Conservation (phyloP, 2,113 vertebrate genomes). For the Caretta caretta region DNA sequence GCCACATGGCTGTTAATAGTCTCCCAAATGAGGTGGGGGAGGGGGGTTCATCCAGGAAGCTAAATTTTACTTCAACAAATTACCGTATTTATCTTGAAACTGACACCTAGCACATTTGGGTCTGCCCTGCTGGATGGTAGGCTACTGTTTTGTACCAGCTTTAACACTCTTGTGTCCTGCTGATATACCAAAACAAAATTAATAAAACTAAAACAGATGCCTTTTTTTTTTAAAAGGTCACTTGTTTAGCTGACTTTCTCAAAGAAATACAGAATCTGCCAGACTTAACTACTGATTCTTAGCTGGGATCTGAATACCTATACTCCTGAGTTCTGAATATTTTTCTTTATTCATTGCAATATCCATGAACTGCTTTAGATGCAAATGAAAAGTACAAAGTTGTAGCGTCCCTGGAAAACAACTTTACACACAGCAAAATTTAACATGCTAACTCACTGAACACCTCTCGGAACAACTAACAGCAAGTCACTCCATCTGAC, state of each 20-base stretch:
- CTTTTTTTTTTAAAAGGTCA: background rate
- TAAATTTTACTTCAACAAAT: background rate
- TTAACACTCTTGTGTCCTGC: background rate
- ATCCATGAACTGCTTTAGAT: slow-evolving; percentile 33
- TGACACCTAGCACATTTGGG: background rate
- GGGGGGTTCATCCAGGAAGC: background rate
- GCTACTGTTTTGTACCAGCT: background rate
- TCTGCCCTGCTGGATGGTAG: background rate
- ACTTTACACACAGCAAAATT: background rate
- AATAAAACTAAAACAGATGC: background rate
- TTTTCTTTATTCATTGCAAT: slow-evolving; percentile 13
- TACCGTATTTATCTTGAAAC: slow-evolving; percentile 57
- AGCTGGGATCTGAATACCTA: background rate
- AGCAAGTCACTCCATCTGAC: slow-evolving; percentile 60
- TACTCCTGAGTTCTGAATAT: background rate
- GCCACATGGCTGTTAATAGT: background rate
- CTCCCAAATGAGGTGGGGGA: background rate
- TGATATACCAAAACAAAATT: background rate
- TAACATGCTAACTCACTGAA: background rate
- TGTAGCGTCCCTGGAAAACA: slow-evolving; percentile 22
- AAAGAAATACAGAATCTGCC: background rate
- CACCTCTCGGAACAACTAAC: background rate
- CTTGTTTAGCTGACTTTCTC: background rate
- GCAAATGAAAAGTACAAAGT: slow-evolving; percentile 42
- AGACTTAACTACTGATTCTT: background rate